Base-by-base conservation (phyloP, 2,113 vertebrate species). In the Suncus etruscus region DNA sequence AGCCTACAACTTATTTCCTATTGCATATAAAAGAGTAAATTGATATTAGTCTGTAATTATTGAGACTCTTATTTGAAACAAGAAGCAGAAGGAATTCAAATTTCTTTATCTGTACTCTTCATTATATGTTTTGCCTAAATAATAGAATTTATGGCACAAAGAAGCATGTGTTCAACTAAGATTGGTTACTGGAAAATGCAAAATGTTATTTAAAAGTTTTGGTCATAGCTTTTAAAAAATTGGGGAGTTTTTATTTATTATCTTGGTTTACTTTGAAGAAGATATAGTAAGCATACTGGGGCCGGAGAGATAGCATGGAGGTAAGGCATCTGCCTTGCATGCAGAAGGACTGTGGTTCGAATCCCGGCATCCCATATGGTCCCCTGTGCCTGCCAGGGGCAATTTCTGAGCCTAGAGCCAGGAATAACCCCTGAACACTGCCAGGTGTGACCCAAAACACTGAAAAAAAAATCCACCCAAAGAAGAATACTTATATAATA, bases 51-150 rank as follows among this genome's bases (percentile, higher is more conserved):
- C 31, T 32, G 51, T 74, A 95, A 72, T 80, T 80, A 96, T 79
- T 81, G 79, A 94, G 66, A 3, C 27, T 24, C 82, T 81, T n/a
- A 87, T 93, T 83, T 86, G 83, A 88, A 95, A 95, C 45, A 80
- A 83, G 88, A 76, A 1, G 87, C 45, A 76, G 54, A 91, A 83
- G n/a, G 61, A 75, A 73, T 1, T 29, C 9, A 86, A 88, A 80
- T 58, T 51, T 24, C 4, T 87, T 87, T 87, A 11, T 91, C 54
- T 91, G 24, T 14, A 22, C 51, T 92, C 45, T 48, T 94, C 79
- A 69, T 6, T n/a, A 7, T 2, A 54, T 10, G 22, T 45, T 77
- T 54, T 83, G 4, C 29, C 51, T 68, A 58, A 89, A 70, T 69
- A 65, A 73, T n/a, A n/a, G n/a, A 76, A 29, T 89, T 74, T 86